These are phyloP conservation scores for Threskiornis aethiopicus DNA, from an alignment of 2,797 vertebrate genomes.

Conservation along the genomic window DNA sequence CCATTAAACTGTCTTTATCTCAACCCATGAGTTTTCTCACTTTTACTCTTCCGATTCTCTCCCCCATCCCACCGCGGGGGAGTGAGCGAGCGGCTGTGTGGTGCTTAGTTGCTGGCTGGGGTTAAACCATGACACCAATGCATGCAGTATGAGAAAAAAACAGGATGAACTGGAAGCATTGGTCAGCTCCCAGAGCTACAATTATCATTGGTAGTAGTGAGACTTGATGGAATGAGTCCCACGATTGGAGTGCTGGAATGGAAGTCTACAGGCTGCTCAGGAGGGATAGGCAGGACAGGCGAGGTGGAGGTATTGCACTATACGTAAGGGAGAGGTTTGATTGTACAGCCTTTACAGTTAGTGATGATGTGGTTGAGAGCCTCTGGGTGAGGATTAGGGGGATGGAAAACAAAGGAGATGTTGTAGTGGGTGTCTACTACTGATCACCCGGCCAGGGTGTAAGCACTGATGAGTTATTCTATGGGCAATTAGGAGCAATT, in stretches of 20 bases:
- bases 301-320: no score
- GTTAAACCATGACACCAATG: no score
- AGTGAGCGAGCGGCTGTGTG: no score
- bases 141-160: not conserved
- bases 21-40: no score
- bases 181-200: not conserved
- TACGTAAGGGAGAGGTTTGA: not conserved
- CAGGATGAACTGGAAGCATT: not conserved
- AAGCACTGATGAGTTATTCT: not conserved
- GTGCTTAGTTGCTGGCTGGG: no score
- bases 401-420: not conserved
- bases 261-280: not conserved
- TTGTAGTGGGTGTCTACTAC: not conserved
- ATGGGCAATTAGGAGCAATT: not conserved
- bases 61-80: no score
- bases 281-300: not conserved
- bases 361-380: not conserved
- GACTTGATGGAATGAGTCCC: not conserved
- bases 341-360: not conserved
- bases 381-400: not conserved
- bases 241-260: no score
- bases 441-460: fast-evolving
- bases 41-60: no score
- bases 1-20: no score
- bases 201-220: not conserved